Base-by-base conservation (phyloP, 1,140 invertebrate genomes). In the Ips typographus region DNA sequence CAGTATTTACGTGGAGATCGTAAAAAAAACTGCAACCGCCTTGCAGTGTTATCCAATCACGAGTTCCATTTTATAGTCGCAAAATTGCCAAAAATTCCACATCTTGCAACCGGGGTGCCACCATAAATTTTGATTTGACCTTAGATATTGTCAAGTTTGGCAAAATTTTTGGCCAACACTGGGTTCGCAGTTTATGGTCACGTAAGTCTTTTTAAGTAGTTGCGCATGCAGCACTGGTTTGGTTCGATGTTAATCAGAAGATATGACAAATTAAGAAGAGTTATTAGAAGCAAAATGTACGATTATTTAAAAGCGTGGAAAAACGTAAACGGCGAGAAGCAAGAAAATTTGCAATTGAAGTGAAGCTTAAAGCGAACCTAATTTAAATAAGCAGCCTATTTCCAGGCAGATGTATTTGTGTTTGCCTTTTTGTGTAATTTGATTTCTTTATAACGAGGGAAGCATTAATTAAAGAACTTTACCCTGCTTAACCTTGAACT, bases 381-480 rank as follows among this genome's bases (percentile, higher is more conserved):
- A 61, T 61, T 61, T 61, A 43, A 61, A 61, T 61, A 61, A 61
- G 41, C 38, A 40, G n/a, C 8, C 59, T 38, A 61, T 61, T 61
- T 47, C 37, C 2, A 61, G 37, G 59, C 59, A 61, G n/a, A 44
- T 36, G 2, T 37, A 37, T 43, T 49, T 61, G 22, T 22, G 22
- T 22, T 22, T 22, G 22, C 22, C 22, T 22, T 22, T 22, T 22
- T 22, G 22, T 22, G 22, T 22, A 22, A 22, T 22, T 22, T 22
- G 22, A 22, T 22, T 22, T 22, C 22, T 22, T 22, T 22, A 22
- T 22, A 22, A 22, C 22, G 22, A 22, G 22, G 22, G 22, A 22
- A 22, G 22, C 22, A 22, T 22, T 22, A 22, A 22, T 22, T 22
- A 22, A 22, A 22, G 22, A 22, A 22, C 22, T 22, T 22, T 22